Evolutionary conservation across 2,797 vertebrate species (phyloP).

Genomic region (Numenius phaeopus): DNA sequence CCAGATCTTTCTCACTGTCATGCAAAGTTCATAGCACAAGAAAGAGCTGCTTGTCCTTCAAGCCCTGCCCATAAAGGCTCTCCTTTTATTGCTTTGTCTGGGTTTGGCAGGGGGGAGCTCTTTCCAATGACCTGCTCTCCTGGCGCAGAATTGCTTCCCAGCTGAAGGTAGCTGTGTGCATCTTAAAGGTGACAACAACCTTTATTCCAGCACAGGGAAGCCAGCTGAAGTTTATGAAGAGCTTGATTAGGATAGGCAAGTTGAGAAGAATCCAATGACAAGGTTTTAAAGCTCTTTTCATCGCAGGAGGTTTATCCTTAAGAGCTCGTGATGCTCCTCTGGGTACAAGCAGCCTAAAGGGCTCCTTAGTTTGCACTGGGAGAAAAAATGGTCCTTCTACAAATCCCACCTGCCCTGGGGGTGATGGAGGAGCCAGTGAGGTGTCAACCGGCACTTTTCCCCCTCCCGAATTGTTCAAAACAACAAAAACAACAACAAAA

Average conservation of each 20-base stretch:
- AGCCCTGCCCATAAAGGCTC: neutral
- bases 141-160: accelerated
- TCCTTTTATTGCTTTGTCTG: neutral
- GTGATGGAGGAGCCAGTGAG: neutral
- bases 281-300: neutral
- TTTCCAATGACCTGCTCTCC: neutral
- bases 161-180: neutral
- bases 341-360: neutral
- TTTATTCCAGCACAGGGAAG: neutral
- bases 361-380: neutral
- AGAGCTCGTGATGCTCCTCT: neutral
- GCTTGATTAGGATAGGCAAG: neutral
- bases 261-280: neutral
- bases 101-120: neutral
- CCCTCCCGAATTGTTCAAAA: neutral
- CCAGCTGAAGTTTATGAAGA: neutral
- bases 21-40: neutral
- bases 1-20: neutral
- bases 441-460: accelerated
- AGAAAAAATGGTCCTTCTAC: neutral
- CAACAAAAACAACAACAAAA: neutral
- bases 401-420: neutral
- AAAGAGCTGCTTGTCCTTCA: neutral
- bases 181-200: neutral
- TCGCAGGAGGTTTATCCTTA: neutral